Base-by-base conservation (phyloP, 2,888 invertebrate species). In the Nomada lathburiana region DNA sequence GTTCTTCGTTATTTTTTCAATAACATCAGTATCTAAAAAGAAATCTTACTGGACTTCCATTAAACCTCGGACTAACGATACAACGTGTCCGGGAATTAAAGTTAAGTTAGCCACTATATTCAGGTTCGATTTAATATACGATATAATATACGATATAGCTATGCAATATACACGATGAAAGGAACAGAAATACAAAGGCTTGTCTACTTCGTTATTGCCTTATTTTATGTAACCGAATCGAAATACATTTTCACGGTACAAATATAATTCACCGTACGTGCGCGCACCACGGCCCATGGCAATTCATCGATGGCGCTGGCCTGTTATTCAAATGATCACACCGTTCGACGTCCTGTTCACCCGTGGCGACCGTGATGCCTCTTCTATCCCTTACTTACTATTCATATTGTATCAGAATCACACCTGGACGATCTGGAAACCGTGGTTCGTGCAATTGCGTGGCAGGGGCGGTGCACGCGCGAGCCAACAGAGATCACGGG, bases 401-500 rank as follows among this genome's bases (percentile, higher is more conserved):
- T 70, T 81, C 81, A 71, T 77, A 81, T 81, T 68, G 81, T 77
- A 74, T 63, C 74, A 55, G 67, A 69, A 70, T 82, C 78, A 81
- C 53, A 44, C 23, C 20, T 23, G 11, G 16, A 23, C 59, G 60
- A 63, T 26, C 59, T 10, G 50, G 64, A 64, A 76, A 81, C 72
- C 57, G n/a, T 53, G 23, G 42, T 29, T 44, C 42, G 18, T 29
- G n/a, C 65, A 73, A 79, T 73, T 73, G 69, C 76, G n/a, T 57
- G 57, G 23, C 44, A 26, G 26, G 11, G 10, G 11, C 13, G 2
- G 7, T 59, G 50, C 9, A 11, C 11, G 2, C 59, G 59, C 63
- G 64, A 64, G 20, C 20, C 55, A 42, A 29, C n/a, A 53, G 67
- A 85, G 71, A 75, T 81, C 76, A 76, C 20, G 47, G 44, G 50